Conservation (phyloP, 1,140 invertebrate species). For the Bilobella aurantiaca region DNA sequence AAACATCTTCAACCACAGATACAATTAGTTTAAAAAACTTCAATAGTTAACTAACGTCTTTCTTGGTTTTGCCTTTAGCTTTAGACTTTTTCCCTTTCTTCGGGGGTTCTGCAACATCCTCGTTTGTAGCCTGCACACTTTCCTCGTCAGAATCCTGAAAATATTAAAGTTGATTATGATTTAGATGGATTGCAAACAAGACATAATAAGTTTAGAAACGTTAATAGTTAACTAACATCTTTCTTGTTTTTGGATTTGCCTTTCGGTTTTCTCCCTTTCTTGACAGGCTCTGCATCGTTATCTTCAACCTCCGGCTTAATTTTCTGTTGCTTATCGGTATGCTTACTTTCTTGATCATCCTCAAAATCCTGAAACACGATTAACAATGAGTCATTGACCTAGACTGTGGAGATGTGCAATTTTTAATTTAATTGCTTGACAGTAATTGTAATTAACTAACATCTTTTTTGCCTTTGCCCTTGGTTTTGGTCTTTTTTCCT, state of each 20-base stretch:
- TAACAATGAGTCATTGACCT: too few species aligned
- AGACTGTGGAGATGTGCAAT: too few species aligned
- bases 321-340: too few species aligned
- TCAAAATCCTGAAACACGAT: too few species aligned
- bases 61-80: slow-evolving; percentile 5
- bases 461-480: slow-evolving; percentile 3
- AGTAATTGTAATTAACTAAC: neutral
- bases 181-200: too few species aligned
- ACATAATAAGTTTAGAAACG: too few species aligned
- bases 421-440: neutral
- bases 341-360: too few species aligned
- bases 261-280: neutral
- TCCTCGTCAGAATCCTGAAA: slow-evolving; percentile 11
- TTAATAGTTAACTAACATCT: neutral
- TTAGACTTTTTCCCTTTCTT: slow-evolving; percentile 4
- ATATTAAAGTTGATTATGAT: too few species aligned
- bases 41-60: neutral
- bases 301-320: neutral
- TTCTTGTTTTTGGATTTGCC: neutral
- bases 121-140: neutral
- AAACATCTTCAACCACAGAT: too few species aligned
- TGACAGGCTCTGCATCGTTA: too few species aligned
- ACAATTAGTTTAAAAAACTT: slow-evolving; percentile 1
- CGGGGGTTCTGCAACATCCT: neutral
- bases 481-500: neutral